phyloP scores from a whole-genome alignment of 2,113 vertebrate species.

The Hoplias malabaricus region DNA sequence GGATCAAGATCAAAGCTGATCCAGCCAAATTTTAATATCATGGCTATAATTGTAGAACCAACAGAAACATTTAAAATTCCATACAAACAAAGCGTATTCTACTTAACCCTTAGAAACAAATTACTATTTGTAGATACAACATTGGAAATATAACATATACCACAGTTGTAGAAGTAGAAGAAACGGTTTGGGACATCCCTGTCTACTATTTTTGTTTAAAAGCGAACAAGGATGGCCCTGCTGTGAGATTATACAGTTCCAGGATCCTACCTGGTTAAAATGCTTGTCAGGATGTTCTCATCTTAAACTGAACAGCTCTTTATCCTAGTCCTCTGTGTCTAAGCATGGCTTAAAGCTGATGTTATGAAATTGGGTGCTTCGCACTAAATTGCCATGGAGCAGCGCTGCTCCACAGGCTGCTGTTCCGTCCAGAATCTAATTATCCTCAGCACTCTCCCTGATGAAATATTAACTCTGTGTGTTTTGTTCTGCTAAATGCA shows the following conservation, averaged over 20 bases:
- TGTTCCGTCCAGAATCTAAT: not conserved
- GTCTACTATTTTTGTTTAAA: too few species aligned
- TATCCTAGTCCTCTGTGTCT: not conserved
- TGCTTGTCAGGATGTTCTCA: not conserved
- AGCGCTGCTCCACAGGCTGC: not conserved
- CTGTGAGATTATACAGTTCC: not conserved
- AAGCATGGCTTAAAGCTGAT: not conserved
- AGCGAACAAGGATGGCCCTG: not conserved
- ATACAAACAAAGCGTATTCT: too few species aligned
- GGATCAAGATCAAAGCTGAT: too few species aligned
- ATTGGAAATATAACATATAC: too few species aligned
- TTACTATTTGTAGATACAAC: too few species aligned
- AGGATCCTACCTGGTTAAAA: not conserved
- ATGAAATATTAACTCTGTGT: conserved; percentile 41
- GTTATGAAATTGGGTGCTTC: not conserved
- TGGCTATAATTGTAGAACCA: too few species aligned
- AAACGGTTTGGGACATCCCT: too few species aligned
- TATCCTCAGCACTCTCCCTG: not conserved
- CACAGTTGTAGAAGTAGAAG: too few species aligned
- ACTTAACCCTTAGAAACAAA: too few species aligned
- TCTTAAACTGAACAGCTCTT: not conserved
- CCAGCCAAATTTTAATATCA: too few species aligned
- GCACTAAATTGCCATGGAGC: not conserved
- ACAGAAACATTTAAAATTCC: too few species aligned
- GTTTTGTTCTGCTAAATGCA: conserved; percentile 28